A percentile compares a stretch with the other conserved stretches of the same genome.
phyloP scores from a whole-genome alignment of 2,113 vertebrate genomes.

The Oenanthe oenanthe region DNA sequence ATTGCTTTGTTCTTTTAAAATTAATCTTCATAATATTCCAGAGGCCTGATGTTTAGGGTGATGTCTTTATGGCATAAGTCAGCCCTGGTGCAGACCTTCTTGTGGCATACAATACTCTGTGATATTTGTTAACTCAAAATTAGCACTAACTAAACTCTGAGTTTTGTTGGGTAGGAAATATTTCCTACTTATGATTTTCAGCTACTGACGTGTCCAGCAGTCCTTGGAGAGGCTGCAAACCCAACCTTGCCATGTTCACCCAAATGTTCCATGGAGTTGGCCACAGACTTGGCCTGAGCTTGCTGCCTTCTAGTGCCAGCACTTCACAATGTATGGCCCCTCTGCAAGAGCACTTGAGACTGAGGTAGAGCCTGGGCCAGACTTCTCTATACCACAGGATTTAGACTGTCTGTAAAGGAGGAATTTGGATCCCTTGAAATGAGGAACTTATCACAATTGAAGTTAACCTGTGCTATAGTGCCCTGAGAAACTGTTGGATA shows the following conservation, averaged over 20 bases:
- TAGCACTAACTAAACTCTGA: neutral
- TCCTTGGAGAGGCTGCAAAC: neutral
- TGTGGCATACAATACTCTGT: neutral
- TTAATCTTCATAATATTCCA: neutral
- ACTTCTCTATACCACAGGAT: neutral
- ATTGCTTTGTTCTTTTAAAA: neutral
- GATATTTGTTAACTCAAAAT: neutral
- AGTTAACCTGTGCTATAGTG: neutral
- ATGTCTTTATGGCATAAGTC: neutral
- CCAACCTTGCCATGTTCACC: neutral
- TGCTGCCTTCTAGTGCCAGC: neutral
- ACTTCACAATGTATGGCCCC: neutral
- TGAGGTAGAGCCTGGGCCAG: neutral
- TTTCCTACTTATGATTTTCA: neutral
- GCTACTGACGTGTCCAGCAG: neutral
- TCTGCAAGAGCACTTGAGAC: neutral
- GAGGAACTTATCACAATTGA: neutral
- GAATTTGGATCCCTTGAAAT: neutral
- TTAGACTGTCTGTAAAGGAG: neutral
- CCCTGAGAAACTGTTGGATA: neutral
- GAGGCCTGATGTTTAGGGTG: neutral
- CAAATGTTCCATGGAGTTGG: neutral
- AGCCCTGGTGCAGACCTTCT: neutral
- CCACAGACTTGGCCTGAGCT: neutral
- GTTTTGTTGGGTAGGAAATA: neutral